Evolutionary conservation across 2,113 vertebrate species (phyloP).

Genomic region (Neopipo cinnamomea): DNA sequence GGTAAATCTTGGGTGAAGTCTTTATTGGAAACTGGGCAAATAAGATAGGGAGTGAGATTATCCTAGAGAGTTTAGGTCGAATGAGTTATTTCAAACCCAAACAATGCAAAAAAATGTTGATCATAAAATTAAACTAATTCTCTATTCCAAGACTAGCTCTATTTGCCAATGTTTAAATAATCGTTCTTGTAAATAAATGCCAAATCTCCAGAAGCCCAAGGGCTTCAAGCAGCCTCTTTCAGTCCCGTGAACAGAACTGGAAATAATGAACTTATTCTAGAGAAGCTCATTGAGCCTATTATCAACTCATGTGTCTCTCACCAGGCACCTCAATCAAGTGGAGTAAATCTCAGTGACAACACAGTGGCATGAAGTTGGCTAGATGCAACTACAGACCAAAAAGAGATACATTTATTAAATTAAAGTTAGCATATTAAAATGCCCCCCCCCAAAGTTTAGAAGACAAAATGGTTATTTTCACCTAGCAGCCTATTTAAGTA

Average conservation of each 20-base stretch:
- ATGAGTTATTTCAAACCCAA: neutral
- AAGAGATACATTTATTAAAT: neutral
- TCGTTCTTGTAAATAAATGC: neutral
- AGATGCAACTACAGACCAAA: neutral
- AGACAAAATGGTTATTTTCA: neutral
- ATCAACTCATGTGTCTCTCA: neutral
- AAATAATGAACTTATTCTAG: neutral
- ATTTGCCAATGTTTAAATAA: neutral
- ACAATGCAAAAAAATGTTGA: neutral
- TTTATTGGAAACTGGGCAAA: neutral
- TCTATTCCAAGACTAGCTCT: neutral
- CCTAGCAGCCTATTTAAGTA: neutral
- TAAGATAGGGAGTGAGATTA: neutral
- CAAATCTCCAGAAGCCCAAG: neutral
- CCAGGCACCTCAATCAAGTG: neutral
- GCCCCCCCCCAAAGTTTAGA: accelerated
- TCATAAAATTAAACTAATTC: neutral
- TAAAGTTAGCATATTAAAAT: neutral
- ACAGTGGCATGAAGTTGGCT: neutral
- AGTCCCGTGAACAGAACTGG: neutral
- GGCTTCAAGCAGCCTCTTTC: neutral
- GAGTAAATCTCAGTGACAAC: neutral
- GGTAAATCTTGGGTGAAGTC: neutral
- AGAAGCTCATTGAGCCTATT: neutral
- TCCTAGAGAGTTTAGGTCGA: neutral